These are phyloP conservation scores for Pseudomyrmex sp. DNA, from an alignment of 1,140 invertebrate genomes.

Conservation along the genomic window DNA sequence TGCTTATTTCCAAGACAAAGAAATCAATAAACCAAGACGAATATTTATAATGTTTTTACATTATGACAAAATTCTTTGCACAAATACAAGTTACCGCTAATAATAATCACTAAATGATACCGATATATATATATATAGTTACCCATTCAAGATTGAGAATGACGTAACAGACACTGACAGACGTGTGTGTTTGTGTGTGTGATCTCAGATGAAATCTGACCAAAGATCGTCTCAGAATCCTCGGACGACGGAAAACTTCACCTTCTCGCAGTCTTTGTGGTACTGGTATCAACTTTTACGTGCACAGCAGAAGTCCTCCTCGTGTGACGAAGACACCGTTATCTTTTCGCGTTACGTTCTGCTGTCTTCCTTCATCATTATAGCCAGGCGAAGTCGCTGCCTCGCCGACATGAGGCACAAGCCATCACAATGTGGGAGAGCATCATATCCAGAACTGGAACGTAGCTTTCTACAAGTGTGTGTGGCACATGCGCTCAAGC, in stretches of 20 bases:
- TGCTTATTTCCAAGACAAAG: neutral
- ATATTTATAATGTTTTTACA: neutral
- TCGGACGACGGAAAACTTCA: neutral
- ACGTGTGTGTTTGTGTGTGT: too few species aligned
- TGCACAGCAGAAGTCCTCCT: slow-evolving; percentile 35
- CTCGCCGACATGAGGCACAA: neutral
- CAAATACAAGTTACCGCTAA: neutral
- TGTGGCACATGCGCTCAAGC: slow-evolving; percentile 53
- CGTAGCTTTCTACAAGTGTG: neutral
- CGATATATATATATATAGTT: slow-evolving; percentile 49
- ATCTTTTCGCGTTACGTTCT: slow-evolving; percentile 61
- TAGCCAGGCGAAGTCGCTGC: slow-evolving; percentile 24
- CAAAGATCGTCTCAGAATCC: neutral
- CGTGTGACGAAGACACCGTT: slow-evolving; percentile 60
- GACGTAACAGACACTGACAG: neutral
- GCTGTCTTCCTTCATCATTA: slow-evolving; percentile 51
- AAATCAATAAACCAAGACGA: neutral
- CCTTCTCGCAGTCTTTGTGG: neutral
- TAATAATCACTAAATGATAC: neutral
- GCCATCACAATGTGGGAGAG: slow-evolving; percentile 1
- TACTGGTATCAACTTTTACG: slow-evolving; percentile 11
- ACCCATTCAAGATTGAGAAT: slow-evolving; percentile 36
- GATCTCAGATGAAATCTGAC: neutral
- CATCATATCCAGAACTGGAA: slow-evolving; percentile 14
- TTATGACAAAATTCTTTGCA: neutral